Evolutionary conservation across 2,113 vertebrate genomes (phyloP).

Genomic region (Oophaga pumilio): DNA sequence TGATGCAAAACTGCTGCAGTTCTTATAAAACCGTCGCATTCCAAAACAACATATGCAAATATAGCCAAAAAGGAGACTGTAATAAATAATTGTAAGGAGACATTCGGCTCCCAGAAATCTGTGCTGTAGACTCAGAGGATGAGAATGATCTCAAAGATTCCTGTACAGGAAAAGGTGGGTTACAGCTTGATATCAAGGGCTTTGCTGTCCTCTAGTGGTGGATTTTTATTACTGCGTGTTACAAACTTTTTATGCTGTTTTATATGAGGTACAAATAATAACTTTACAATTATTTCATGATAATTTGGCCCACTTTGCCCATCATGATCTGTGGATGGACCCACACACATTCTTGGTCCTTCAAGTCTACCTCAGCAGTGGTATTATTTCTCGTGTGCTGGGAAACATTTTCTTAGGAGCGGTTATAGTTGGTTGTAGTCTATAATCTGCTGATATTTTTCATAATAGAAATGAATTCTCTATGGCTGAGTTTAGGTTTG

Average conservation of each 20-base stretch:
- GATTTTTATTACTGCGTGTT: not conserved
- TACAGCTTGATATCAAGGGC: not conserved
- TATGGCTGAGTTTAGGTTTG: too few relatives aligned
- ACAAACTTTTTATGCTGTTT: not conserved
- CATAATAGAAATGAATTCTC: too few relatives aligned
- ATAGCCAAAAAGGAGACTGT: not conserved
- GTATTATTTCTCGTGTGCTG: not conserved
- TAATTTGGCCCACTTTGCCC: too few relatives aligned
- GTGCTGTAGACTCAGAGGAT: not conserved
- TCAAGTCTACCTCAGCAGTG: not conserved
- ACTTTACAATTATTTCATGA: not conserved
- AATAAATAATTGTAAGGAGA: not conserved
- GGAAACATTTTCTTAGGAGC: not conserved
- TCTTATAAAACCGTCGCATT: too few relatives aligned
- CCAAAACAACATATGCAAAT: too few relatives aligned
- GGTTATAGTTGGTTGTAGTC: not conserved
- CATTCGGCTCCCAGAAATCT: not conserved
- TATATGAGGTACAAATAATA: not conserved
- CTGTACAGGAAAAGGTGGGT: not conserved
- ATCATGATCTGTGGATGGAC: too few relatives aligned
- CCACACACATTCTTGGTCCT: not conserved
- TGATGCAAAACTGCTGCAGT: too few relatives aligned
- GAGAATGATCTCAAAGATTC: not conserved
- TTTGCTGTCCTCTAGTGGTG: constrained; percentile 44
- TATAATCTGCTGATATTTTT: not conserved